phyloP scores from a whole-genome alignment of 30 jellyfish, hydroid and myxozoan genomes.

The Aurelia aurita complex sp. Pacific region DNA sequence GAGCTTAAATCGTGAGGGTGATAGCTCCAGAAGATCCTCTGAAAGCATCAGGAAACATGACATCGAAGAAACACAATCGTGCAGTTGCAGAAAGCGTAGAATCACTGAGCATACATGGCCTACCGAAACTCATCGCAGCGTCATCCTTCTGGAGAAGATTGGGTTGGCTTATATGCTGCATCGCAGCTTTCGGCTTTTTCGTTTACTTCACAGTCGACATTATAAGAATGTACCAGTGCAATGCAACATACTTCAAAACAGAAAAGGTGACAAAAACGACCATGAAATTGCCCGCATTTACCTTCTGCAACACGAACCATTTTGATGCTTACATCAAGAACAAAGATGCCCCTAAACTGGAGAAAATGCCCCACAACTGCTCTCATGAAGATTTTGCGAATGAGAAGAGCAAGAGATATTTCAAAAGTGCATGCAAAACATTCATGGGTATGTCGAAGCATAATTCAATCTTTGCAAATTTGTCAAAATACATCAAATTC shows the following conservation, averaged over 20 bases:
- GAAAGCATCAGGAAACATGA: no score
- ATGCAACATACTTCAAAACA: neutral
- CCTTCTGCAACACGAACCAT: slow-evolving; percentile 53
- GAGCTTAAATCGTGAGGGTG: no score
- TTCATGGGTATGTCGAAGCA: slow-evolving; percentile 16
- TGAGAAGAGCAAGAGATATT: neutral
- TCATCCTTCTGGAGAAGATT: neutral
- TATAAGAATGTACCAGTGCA: neutral
- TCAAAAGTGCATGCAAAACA: slow-evolving; percentile 9
- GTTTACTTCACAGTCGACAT: neutral
- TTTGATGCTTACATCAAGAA: neutral
- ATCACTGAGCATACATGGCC: slow-evolving; percentile 40
- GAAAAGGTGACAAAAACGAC: neutral
- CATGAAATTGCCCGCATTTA: slow-evolving; percentile 34
- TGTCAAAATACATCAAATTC: neutral
- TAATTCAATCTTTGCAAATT: neutral
- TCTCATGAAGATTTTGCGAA: slow-evolving; percentile 10
- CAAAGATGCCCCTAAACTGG: neutral
- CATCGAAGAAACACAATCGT: no score
- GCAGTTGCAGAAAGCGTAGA: neutral
- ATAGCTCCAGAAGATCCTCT: no score
- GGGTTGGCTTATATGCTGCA: slow-evolving; percentile 18
- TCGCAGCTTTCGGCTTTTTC: neutral
- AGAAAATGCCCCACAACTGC: slow-evolving; percentile 52
- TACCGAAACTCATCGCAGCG: slow-evolving; percentile 22